Conservation (phyloP, 2,113 vertebrate species). For the Cathartes aura region DNA sequence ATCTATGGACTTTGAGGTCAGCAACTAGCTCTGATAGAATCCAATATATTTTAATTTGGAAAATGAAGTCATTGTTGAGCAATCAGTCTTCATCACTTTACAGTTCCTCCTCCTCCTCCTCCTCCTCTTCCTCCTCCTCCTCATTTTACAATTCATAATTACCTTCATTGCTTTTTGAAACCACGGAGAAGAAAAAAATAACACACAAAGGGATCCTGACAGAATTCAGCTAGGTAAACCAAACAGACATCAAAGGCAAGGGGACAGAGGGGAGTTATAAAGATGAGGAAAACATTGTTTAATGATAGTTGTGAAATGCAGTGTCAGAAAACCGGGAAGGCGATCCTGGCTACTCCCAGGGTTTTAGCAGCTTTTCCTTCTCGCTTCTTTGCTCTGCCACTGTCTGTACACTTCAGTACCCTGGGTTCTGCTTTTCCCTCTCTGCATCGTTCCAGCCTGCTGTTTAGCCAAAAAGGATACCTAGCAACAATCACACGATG, state of each 20-base stretch:
- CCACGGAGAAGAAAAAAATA: constrained; percentile 19
- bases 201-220: not conserved
- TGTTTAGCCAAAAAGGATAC: constrained; percentile 43
- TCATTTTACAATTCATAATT: not conserved
- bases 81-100: not conserved
- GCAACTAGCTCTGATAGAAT: not conserved
- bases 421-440: not conserved
- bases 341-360: not conserved
- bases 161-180: constrained; percentile 37
- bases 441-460: not conserved
- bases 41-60: not conserved
- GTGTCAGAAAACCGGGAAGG: constrained; percentile 19
- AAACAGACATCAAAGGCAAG: constrained; percentile 31
- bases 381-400: not conserved
- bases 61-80: constrained; percentile 3
- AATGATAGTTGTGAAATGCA: not conserved
- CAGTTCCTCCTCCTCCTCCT: not conserved
- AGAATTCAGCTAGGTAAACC: constrained; percentile 32
- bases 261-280: not conserved
- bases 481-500: not conserved
- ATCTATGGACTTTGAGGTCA: not conserved
- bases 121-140: rapidly evolving
- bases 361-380: constrained; percentile 39
- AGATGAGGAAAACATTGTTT: constrained; percentile 13
- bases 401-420: not conserved